Evolutionary conservation across 2,888 invertebrate genomes (phyloP), one percentile per base, ranked within the genome.

Genomic region (Synanthedon vespiformis): DNA sequence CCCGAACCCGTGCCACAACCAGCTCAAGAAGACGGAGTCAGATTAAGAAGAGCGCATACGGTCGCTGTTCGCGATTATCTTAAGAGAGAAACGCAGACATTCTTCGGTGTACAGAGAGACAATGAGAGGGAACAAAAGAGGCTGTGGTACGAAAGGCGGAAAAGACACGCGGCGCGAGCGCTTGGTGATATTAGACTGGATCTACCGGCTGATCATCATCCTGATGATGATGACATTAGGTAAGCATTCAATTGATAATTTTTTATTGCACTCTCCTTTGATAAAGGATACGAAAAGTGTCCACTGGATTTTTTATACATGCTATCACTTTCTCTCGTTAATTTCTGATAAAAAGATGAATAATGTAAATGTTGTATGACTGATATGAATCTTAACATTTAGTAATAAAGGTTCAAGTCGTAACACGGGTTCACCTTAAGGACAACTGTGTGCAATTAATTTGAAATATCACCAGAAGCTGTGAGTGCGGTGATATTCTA

Each of bases 81-180:
- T 69, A 93, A 91, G 72, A 89, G 91, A 61, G 94, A 94, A 74
- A 93, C 95, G 54, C 93, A 94, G 54, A 93, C 92, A 62, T 95
- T 95, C 82, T 95, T 96, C 75, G 95, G 95, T 16, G 92, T 96
- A 54, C 93, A 93, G 68, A 93, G 93, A 67, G 92, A 92, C 63
- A 91, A 91, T 62, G 94, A 94, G 74, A 90, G 90, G 64, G 90
- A 91, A 68, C 92, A 93, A 79, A 90, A 90, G 72, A 88, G 91
- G 70, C 79, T 92, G 72, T 95, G 95, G 95, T 87, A 92, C 67
- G 94, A 95, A 70, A 89, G 95, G 72, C 89, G 95, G 73, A 90
- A 92, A 74, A 86, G 95, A 64, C 90, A 94, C 83, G 93, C 94
- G 62, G 91, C 91, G 68, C 91, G 93, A 85, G 92, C 90, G 74